phyloP scores from a whole-genome alignment of 2,113 vertebrate genomes.

The Eclectus roratus region DNA sequence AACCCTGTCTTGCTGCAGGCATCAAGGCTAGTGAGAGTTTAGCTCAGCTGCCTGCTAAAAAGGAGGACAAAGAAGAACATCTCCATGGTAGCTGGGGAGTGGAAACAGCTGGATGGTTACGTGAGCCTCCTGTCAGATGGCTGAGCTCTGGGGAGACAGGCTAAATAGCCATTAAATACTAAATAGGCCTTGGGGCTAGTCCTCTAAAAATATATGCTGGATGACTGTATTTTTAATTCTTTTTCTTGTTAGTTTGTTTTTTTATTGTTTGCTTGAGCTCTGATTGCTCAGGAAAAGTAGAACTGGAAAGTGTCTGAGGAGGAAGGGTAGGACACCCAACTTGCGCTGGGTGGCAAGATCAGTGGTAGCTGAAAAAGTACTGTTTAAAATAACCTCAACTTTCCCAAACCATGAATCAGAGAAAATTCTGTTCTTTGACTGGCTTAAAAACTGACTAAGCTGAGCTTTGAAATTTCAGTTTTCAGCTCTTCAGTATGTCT shows the following conservation, averaged over 20 bases:
- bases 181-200: not conserved
- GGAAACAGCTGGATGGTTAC: conserved; percentile 18
- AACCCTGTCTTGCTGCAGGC: not conserved
- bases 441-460: not conserved
- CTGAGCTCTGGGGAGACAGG: not conserved
- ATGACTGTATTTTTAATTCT: not conserved
- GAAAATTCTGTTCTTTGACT: not conserved
- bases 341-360: not conserved
- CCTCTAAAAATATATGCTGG: not conserved
- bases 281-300: not conserved
- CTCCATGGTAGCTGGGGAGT: not conserved
- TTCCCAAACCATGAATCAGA: not conserved
- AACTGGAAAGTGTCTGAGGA: not conserved
- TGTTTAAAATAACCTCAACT: not conserved
- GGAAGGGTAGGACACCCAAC: not conserved
- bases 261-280: not conserved
- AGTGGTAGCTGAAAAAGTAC: not conserved
- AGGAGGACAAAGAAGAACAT: not conserved
- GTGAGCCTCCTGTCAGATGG: not conserved
- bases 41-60: not conserved
- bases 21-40: not conserved
- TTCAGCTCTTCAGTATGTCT: not conserved
- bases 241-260: not conserved
- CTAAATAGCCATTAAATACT: not conserved
- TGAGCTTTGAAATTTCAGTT: not conserved